Evolutionary conservation across 2,797 vertebrate species (phyloP).

Genomic region (Acanthurus lineatus): DNA sequence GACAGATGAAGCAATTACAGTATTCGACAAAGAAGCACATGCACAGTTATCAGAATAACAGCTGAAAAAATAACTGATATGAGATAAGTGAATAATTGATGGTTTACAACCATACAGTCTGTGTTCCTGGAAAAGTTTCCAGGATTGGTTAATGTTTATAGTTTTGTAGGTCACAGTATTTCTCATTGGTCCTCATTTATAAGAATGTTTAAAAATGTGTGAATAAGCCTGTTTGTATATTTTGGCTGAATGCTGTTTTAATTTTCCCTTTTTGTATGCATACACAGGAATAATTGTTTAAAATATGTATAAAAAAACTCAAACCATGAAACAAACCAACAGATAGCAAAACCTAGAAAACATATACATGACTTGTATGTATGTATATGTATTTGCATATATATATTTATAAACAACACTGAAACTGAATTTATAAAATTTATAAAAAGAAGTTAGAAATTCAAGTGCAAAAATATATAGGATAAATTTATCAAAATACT

Average conservation of each 20-base stretch:
- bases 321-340: no score
- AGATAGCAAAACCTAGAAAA: no score
- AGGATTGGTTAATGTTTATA: neutral
- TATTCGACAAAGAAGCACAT: neutral
- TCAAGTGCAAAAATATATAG: no score
- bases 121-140: neutral
- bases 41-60: neutral
- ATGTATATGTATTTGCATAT: no score
- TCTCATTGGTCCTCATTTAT: neutral
- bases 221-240: no score
- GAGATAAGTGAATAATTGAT: constrained; percentile 7
- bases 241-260: neutral
- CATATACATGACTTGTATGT: no score
- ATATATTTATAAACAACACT: no score
- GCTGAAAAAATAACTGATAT: neutral
- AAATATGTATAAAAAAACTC: no score
- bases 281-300: neutral
- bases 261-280: neutral
- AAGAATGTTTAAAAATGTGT: neutral
- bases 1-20: neutral
- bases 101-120: no score
- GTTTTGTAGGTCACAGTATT: neutral
- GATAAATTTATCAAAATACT: no score
- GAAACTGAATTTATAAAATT: no score
- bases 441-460: no score